Evolutionary conservation across 2,797 vertebrate species (phyloP), one percentile per base, ranked within the genome.

Genomic region (Austrolebias charrua): DNA sequence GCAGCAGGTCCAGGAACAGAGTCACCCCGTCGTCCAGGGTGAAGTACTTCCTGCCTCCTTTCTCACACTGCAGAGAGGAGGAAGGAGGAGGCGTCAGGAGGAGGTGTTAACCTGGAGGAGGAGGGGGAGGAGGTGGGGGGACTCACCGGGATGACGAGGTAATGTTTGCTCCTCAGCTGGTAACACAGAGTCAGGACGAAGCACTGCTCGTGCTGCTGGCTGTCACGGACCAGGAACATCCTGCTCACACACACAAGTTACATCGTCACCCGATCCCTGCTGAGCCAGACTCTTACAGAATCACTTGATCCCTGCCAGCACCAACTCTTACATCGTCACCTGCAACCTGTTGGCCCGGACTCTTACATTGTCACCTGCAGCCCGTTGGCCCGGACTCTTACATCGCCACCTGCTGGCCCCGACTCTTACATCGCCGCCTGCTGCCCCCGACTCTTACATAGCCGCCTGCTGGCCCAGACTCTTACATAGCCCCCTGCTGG

Each of bases 21-120:
- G 97, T 98, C 76, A 90, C 86, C 1, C 96, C 95, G 0, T 96
- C 94, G 0, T 98, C 95, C 94, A 98, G 96, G 66, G 95, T 96
- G 90, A 92, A 95, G 92, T 93, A 96, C 18, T 92, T 94, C 60
- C 89, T 93, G 1, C 94, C 95, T 0, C 82, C 91, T 3, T 95
- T 94, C 78, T 96, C 95, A 0, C 92, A 94, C 96, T 98, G 90
- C 48, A 19, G 44, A 45, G 18, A 55, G 0, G 13, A 33, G 2
- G 6, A 60, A 13, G 10, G 0, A 18, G 4, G 0, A 20, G 45
- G 24, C 2, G 10, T 75, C 6, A 64, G 49, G 0, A 4, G 1
- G 10, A 16, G 20, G 14, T 35, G 11, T 43, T 11, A n/a, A 20
- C 4, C 33, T 13, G 16, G 28, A 13, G 8, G 1, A 43, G 14